Evolutionary conservation across 2,888 invertebrate species (phyloP).

Genomic region (Sinopyrophorus schimmeli): DNA sequence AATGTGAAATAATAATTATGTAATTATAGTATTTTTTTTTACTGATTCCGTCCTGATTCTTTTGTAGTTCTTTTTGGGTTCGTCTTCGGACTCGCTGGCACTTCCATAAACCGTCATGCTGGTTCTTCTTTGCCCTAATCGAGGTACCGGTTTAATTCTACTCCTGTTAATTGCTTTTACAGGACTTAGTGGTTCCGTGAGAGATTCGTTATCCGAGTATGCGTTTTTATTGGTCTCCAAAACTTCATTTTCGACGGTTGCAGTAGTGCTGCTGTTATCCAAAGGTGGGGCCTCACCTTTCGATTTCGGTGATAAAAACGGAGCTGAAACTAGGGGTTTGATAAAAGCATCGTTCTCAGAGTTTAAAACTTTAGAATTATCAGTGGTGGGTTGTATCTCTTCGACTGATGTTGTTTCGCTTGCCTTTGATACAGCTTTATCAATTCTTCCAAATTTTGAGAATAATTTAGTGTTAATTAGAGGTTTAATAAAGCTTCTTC

Average conservation of each 20-base stretch:
- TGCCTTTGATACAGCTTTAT: not conserved
- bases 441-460: not conserved
- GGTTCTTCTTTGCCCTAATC: slow-evolving; percentile 66
- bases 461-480: slow-evolving; percentile 12
- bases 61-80: slow-evolving; percentile 49
- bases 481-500: slow-evolving; percentile 18
- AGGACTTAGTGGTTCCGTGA: slow-evolving; percentile 59
- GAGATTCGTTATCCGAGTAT: slow-evolving; percentile 43
- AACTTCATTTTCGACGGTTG: slow-evolving; percentile 1
- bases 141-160: slow-evolving; percentile 70
- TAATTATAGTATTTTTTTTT: too few species aligned
- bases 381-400: not conserved
- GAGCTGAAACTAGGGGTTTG: not conserved
- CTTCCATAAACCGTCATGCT: slow-evolving; percentile 64
- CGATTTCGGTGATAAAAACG: too few species aligned
- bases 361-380: not conserved
- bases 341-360: not conserved
- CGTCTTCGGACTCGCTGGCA: slow-evolving; percentile 72
- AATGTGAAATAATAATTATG: slow-evolving; percentile 13
- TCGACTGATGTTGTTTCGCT: not conserved
- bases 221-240: slow-evolving; percentile 11
- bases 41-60: slow-evolving; percentile 54
- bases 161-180: slow-evolving; percentile 63
- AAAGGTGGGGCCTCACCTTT: too few species aligned
- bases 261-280: not conserved